Base-by-base conservation (phyloP, 64 coral and sea anemone species). In the Orbicella faveolata region DNA sequence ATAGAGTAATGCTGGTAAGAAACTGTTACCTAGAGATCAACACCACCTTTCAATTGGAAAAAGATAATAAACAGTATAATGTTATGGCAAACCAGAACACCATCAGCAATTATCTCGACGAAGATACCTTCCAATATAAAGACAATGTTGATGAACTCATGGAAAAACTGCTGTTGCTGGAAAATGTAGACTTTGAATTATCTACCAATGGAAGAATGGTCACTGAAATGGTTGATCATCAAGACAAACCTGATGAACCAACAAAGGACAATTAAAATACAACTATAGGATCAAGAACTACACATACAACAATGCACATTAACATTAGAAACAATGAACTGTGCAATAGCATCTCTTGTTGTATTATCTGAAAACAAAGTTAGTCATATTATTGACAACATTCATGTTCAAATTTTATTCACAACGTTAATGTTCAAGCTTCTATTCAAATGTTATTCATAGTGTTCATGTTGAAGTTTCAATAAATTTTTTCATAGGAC, bases 1-100 rank as follows among this genome's bases (percentile, higher is more conserved):
- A 80, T n/a, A 34, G 54, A 53, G 78, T 26, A 62, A 80, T 80
- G 78, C 26, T 36, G n/a, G 54, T 80, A 25, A 80, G 61, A 52
- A 80, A 80, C 78, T 80, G 78, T 36, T 80, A 80, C 34, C 19
- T 78, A 21, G 76, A 78, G 52, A 79, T 79, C 21, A 79, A 79
- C 76, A 79, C 76, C 23, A 79, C 76, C 76, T 79, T 79, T 23
- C 76, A 57, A 79, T 23, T 79, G 55, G 44, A 79, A 53, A 79
- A 6, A 79, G n/a, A 20, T 57, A 51, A 79, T 20, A 54, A 79
- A 30, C 41, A 79, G 44, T 79, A 79, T 51, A 79, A 20, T 79
- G 44, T 79, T 25, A 79, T 79, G 20, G 76, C 55, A 1, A 59
- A 59, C 9, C 55, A 59, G 12, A 59, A 0, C 12, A 59, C 76